phyloP scores from a whole-genome alignment of 2,888 invertebrate species.

The Nomada ruficornis region DNA sequence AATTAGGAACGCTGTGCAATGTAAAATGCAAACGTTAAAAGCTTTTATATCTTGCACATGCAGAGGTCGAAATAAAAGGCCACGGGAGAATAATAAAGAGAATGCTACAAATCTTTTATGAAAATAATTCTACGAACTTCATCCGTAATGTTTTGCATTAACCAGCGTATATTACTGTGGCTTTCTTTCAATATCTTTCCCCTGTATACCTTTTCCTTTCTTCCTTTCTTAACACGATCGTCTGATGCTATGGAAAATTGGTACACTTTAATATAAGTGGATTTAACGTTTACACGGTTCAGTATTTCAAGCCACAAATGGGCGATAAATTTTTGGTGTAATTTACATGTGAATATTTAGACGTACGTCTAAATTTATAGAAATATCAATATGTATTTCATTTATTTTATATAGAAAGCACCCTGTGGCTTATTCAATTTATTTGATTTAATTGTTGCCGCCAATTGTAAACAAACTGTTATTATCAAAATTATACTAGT shows the following conservation, averaged over 20 bases:
- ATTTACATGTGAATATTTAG: no score
- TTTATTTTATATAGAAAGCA: no score
- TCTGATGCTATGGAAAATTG: constrained; percentile 3
- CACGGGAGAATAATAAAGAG: constrained; percentile 18
- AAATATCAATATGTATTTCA: no score
- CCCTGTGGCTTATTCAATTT: no score
- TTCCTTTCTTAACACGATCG: background rate
- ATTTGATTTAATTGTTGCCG: no score
- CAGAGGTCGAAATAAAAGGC: background rate
- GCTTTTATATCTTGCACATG: constrained; percentile 13
- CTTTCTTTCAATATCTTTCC: no score
- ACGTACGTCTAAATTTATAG: no score
- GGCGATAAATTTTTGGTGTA: no score
- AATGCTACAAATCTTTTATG: constrained; percentile 26
- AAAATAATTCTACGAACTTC: constrained; percentile 24
- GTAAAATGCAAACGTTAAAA: constrained; percentile 37
- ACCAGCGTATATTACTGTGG: background rate
- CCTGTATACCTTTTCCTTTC: no score
- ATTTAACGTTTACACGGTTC: background rate
- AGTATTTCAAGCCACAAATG: no score
- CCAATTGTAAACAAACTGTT: no score
- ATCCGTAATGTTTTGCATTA: constrained; percentile 33
- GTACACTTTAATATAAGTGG: background rate
- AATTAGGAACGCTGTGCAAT: constrained; percentile 19
- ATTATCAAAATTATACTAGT: no score